phyloP scores from a whole-genome alignment of 2,797 vertebrate genomes.

The Anabacerthia variegaticeps region DNA sequence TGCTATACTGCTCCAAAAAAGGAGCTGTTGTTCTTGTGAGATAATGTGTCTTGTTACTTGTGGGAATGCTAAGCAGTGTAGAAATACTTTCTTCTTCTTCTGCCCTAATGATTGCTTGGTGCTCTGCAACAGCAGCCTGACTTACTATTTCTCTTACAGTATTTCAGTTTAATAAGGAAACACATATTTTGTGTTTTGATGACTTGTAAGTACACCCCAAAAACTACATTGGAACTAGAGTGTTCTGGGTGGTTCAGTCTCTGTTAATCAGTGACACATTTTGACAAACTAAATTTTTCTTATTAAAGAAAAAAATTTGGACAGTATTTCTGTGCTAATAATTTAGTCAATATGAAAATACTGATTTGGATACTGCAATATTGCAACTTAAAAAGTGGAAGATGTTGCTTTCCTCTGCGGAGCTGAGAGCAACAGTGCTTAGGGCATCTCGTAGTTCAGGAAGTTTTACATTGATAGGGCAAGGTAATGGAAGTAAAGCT shows the following conservation, averaged over 20 bases:
- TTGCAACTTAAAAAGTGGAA: background rate
- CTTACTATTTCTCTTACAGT: background rate
- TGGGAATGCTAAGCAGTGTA: background rate
- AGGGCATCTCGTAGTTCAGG: background rate
- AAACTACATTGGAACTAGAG: background rate
- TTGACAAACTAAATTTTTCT: background rate
- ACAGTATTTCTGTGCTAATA: background rate
- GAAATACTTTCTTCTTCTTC: background rate
- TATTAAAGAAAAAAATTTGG: accelerated
- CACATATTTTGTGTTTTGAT: background rate
- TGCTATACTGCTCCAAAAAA: background rate
- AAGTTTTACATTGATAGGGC: background rate
- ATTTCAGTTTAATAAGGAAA: background rate
- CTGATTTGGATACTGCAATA: background rate
- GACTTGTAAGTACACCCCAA: background rate
- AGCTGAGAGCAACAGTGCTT: accelerated
- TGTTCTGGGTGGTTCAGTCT: background rate
- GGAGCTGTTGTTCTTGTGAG: background rate
- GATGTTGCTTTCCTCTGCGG: background rate
- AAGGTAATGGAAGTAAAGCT: background rate
- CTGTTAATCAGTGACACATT: background rate
- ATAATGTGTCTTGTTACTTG: background rate
- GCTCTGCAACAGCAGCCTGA: background rate
- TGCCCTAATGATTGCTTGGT: background rate
- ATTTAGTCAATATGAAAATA: background rate